Evolutionary conservation across 2,888 invertebrate species (phyloP).

Genomic region (Pachliopta kotzebuea): DNA sequence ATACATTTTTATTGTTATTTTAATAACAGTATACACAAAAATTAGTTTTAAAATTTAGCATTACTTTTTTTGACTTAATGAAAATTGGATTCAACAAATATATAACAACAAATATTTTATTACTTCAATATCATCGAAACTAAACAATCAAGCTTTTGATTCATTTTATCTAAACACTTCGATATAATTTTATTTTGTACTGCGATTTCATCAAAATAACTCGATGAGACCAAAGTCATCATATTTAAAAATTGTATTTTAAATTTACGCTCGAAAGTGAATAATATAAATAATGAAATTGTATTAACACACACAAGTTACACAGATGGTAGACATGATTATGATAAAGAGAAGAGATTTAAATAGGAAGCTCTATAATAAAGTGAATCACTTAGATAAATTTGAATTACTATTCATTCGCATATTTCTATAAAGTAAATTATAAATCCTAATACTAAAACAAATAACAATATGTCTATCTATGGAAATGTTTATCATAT

Average conservation of each 20-base stretch:
- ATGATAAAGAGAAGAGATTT: constrained; percentile 32
- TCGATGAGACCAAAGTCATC: constrained; percentile 14
- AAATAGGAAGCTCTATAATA: constrained; percentile 70
- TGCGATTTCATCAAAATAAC: constrained; percentile 27
- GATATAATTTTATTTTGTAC: constrained; percentile 32
- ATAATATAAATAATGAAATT: constrained; percentile 27
- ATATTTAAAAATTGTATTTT: constrained; percentile 3
- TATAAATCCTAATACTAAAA: constrained; percentile 59
- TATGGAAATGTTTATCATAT: constrained; percentile 66
- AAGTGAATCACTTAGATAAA: constrained; percentile 59
- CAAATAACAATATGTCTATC: constrained; percentile 71
- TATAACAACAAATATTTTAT: background rate
- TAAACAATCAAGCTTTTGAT: background rate
- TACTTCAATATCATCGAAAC: background rate
- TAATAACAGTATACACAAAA: too few species aligned
- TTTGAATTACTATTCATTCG: constrained; percentile 53
- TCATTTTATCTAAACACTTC: background rate
- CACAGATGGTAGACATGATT: constrained; percentile 58
- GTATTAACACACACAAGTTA: constrained; percentile 39
- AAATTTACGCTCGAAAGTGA: constrained; percentile 19
- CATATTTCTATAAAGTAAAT: constrained; percentile 62
- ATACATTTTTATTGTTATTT: constrained; percentile 46
- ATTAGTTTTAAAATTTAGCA: too few species aligned
- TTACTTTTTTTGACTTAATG: too few species aligned
- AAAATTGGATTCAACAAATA: too few species aligned